Evolutionary conservation across 2,888 invertebrate species (phyloP).

Genomic region (Margaritifera margaritifera): DNA sequence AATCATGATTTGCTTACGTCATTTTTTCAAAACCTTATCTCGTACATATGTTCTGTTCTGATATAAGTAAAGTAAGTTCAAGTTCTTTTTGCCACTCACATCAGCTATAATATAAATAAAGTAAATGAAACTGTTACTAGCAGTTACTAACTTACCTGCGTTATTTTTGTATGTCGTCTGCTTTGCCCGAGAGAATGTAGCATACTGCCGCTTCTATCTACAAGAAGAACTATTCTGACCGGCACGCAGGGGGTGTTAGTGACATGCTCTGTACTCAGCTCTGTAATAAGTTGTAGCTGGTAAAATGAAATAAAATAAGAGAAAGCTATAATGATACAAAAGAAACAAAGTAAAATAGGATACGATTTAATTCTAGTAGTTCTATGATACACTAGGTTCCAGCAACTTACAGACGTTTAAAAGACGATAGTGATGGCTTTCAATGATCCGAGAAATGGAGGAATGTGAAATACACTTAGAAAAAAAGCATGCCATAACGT

Average conservation of each 20-base stretch:
- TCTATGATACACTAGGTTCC: not conserved
- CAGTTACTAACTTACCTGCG: constrained; percentile 16
- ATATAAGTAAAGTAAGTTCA: too few relatives aligned
- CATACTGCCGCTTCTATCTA: constrained; percentile 70
- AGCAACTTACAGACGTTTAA: not conserved
- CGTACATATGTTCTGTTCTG: too few relatives aligned
- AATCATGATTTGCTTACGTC: too few relatives aligned
- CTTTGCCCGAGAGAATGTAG: constrained; percentile 46
- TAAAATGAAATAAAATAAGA: not conserved
- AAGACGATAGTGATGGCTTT: too few relatives aligned
- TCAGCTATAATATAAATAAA: not conserved
- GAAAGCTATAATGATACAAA: not conserved
- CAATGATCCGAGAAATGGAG: too few relatives aligned
- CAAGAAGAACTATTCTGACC: constrained; percentile 57
- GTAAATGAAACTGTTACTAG: not conserved
- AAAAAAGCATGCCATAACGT: too few relatives aligned
- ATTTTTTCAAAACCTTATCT: too few relatives aligned
- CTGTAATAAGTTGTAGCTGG: constrained; percentile 55
- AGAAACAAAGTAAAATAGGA: not conserved
- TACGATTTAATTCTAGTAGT: not conserved
- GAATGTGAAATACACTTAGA: too few relatives aligned
- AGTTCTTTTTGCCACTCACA: too few relatives aligned
- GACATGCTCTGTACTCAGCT: constrained; percentile 50
- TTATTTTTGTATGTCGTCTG: constrained; percentile 50
- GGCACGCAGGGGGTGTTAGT: constrained; percentile 41